phyloP scores from a whole-genome alignment of 2,888 invertebrate genomes.

The Drosophila pegasa region DNA sequence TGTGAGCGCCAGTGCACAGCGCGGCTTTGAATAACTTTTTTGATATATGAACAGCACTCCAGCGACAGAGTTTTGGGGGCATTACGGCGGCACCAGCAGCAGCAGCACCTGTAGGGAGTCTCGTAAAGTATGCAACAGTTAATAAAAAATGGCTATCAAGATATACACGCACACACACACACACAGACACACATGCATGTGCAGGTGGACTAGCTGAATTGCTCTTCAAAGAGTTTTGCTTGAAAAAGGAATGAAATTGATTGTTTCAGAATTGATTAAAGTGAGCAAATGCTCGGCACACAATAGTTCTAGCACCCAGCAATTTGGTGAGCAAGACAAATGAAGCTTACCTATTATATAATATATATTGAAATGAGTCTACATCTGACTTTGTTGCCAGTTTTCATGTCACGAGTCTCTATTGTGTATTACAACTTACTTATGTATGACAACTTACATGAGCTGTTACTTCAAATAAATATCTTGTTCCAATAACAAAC shows the following conservation, averaged over 20 bases:
- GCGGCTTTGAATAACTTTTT: slow-evolving; percentile 57
- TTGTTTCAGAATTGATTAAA: slow-evolving; percentile 16
- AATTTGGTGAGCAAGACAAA: neutral
- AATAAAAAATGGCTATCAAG: slow-evolving; percentile 48
- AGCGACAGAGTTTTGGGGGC: slow-evolving; percentile 36
- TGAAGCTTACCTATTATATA: neutral
- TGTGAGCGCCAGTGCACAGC: slow-evolving; percentile 42
- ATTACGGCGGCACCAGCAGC: slow-evolving; percentile 9
- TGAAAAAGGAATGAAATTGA: slow-evolving; percentile 22
- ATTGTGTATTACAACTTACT: too few relatives aligned
- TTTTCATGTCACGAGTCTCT: too few relatives aligned
- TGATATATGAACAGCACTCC: slow-evolving; percentile 64
- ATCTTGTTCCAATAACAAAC: too few relatives aligned
- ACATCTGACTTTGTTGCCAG: too few relatives aligned
- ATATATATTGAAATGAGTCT: neutral
- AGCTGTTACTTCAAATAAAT: too few relatives aligned
- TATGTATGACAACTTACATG: too few relatives aligned
- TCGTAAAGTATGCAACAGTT: slow-evolving; percentile 72
- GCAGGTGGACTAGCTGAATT: slow-evolving; percentile 4
- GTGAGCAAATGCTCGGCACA: neutral
- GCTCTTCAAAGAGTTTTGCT: slow-evolving; percentile 1
- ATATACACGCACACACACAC: slow-evolving; percentile 9
- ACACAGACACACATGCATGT: neutral
- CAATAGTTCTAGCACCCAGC: too few relatives aligned
- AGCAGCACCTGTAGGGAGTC: slow-evolving; percentile 25